Base-by-base conservation (phyloP, 2,888 invertebrate genomes). In the Macrosiphum euphorbiae region DNA sequence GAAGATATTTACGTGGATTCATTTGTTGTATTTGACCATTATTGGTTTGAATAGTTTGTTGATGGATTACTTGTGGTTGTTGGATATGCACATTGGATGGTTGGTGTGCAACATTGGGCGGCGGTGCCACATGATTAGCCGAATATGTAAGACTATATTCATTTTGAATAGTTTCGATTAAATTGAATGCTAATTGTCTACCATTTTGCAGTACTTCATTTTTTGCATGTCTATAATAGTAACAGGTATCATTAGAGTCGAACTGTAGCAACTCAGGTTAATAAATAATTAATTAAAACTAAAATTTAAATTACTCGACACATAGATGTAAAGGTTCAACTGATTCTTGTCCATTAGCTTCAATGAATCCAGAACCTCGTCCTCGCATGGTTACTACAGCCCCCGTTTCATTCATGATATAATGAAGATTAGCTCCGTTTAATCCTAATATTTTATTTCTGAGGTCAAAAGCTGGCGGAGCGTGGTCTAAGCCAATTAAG, bases 391-490 rank as follows among this genome's bases (percentile, higher is more conserved):
- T 97, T 78, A 98, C 97, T 95, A 97, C 97, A 8, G 97, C 98
- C 52, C 98, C 98, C 10, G 98, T 98, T 96, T 98, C 98, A 92
- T 97, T 97, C 95, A 97, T 96, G 95, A 98, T 98, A 95, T 98
- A 98, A 95, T 97, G 97, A 95, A 98, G 96, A 96, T 97, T 97
- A 52, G 97, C 97, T 92, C 97, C 97, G 95, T 97, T 97, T 95
- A 96, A 96, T 93, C 98, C 98, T 95, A 97, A 96, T 95, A 98
- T 97, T 95, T 98, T 97, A 95, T 97, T 97, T 95, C 97, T 97
- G 95, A 98, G 97, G 96, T 98, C 97, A 96, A 98, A 98, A 94
- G 97, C 96, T 95, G 97, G 97, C 55, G 98, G 97, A 92, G 97
- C 97, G 96, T 97, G 97, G 95, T 98, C 98, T 95, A 98, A 96